Evolutionary conservation across 2,888 invertebrate genomes (phyloP).

Genomic region (Ephialtes manifestator): DNA sequence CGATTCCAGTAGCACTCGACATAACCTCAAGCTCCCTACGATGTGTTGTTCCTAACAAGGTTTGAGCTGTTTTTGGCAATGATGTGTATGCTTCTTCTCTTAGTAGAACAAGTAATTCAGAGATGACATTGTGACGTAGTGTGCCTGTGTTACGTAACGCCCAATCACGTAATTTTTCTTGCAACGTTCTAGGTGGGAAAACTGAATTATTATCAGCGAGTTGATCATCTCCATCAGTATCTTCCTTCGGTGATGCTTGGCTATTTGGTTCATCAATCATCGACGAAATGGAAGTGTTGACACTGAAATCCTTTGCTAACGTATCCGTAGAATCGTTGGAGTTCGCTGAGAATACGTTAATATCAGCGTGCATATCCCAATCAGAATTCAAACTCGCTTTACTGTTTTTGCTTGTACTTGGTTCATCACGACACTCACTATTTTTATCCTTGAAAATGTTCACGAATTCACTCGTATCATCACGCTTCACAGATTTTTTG

Average conservation of each 20-base stretch:
- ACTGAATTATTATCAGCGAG: conserved; percentile 35
- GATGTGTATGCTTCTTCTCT: no score
- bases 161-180: conserved; percentile 28
- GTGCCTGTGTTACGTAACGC: conserved; percentile 5
- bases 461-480: conserved; percentile 4
- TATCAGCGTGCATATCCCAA: conserved; percentile 9
- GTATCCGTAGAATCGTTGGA: conserved; percentile 3
- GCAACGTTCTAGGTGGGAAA: conserved; percentile 19
- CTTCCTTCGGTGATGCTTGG: conserved; percentile 24
- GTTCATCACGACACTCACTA: conserved; percentile 29
- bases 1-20: no score
- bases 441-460: conserved; percentile 7
- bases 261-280: conserved; percentile 1
- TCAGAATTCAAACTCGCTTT: conserved; percentile 9
- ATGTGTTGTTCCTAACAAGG: no score
- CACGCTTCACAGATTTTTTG: conserved; percentile 13
- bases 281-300: conserved; percentile 29
- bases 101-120: no score
- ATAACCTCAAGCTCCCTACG: no score
- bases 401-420: conserved; percentile 22
- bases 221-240: conserved; percentile 21
- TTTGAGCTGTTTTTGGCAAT: no score
- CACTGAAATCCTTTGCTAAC: not conserved
- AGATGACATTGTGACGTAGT: not conserved
- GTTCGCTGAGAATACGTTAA: conserved; percentile 15